These are phyloP conservation scores for Arvicanthis niloticus DNA, from an alignment of 2,113 vertebrate genomes.

Conservation along the genomic window DNA sequence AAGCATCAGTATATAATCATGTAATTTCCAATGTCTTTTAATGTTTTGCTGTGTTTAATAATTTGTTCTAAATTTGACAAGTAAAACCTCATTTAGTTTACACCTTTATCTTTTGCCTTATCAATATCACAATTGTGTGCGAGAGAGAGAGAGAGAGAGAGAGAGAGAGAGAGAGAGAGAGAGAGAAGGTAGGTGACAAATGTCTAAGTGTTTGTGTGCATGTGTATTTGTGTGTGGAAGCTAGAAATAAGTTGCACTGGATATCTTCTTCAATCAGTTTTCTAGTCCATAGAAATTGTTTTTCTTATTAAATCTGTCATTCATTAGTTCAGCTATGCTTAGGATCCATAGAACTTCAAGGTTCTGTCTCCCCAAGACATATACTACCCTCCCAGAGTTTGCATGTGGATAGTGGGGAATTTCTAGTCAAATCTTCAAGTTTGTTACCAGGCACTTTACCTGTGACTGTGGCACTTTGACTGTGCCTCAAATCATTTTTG, in stretches of 20 bases:
- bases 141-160: no score
- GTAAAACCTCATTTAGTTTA: background rate
- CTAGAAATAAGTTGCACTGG: no score
- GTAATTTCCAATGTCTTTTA: background rate
- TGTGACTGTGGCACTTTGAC: background rate
- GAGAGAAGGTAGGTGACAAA: no score
- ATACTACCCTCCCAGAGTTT: no score
- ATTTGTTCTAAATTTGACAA: background rate
- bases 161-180: no score
- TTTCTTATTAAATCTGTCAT: background rate
- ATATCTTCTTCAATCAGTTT: no score
- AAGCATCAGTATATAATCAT: background rate
- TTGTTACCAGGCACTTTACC: background rate
- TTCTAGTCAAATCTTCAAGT: background rate
- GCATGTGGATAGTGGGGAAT: background rate
- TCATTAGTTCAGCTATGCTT: background rate
- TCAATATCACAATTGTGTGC: background rate
- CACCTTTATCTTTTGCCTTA: background rate
- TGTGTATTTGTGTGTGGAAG: no score
- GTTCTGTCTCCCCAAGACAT: no score
- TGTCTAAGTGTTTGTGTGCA: no score
- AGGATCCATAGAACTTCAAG: background rate
- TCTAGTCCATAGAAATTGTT: no score
- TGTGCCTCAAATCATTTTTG: background rate
- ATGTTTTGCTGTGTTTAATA: background rate